Evolutionary conservation across 2,888 invertebrate species (phyloP).

Genomic region (Phasia obesa): DNA sequence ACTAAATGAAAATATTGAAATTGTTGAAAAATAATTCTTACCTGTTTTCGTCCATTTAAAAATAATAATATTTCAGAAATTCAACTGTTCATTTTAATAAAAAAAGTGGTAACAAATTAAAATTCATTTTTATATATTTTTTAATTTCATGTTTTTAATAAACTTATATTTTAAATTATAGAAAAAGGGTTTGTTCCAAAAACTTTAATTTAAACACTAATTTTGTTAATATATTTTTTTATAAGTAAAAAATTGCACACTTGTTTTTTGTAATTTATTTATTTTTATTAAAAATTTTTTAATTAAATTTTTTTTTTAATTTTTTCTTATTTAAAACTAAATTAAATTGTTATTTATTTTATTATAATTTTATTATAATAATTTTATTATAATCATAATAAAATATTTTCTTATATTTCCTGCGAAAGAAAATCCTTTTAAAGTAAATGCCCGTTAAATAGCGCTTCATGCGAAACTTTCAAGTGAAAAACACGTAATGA

Average conservation of each 20-base stretch:
- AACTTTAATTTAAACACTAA: neutral
- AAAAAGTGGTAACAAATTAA: too few relatives aligned
- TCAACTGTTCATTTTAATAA: too few relatives aligned
- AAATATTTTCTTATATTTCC: constrained; percentile 1
- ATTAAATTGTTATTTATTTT: neutral
- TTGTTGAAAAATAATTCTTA: too few relatives aligned
- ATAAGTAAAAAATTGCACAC: neutral
- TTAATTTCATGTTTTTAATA: too few relatives aligned
- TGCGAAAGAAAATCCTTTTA: constrained; percentile 22
- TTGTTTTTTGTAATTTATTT: neutral
- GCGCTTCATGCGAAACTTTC: constrained; percentile 65
- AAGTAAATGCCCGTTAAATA: constrained; percentile 35
- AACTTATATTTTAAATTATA: neutral
- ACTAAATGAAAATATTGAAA: too few relatives aligned
- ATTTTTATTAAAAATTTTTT: neutral
- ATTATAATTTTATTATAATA: neutral
- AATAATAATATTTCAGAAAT: too few relatives aligned
- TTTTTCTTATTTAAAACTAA: neutral
- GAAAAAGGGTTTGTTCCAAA: neutral
- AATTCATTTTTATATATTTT: too few relatives aligned
- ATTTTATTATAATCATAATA: neutral
- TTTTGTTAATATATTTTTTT: neutral
- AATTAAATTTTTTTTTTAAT: neutral
- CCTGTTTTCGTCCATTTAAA: too few relatives aligned
- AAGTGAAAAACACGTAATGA: constrained; percentile 70